Evolutionary conservation across 2,113 vertebrate genomes (phyloP).

Genomic region (Spea multiplicata): DNA sequence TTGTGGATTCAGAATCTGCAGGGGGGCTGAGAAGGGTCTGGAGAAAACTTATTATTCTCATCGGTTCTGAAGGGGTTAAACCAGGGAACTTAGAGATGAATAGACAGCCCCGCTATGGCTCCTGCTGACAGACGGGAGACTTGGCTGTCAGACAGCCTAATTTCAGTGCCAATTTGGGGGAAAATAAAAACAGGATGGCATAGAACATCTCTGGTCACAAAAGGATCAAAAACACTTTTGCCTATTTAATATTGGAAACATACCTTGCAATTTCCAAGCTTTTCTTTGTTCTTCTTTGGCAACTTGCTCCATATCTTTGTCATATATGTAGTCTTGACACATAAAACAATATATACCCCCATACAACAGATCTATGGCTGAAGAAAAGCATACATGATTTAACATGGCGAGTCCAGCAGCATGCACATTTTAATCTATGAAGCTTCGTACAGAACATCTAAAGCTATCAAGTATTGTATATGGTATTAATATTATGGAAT

Average conservation of each 20-base stretch:
- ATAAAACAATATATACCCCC: conserved; percentile 98
- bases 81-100: background rate
- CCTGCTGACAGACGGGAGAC: background rate
- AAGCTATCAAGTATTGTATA: too few relatives aligned
- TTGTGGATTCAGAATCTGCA: too few relatives aligned
- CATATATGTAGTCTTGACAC: conserved; percentile 99
- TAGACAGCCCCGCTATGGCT: background rate
- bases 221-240: background rate
- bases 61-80: background rate
- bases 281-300: conserved; percentile 99
- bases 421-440: too few relatives aligned
- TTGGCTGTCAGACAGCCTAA: background rate
- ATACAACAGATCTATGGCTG: conserved; percentile 95
- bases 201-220: background rate
- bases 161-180: background rate
- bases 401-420: too few relatives aligned
- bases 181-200: background rate
- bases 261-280: conserved; percentile 98
- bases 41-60: too few relatives aligned
- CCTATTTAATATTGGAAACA: background rate
- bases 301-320: conserved; percentile 99
- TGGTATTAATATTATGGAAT: too few relatives aligned
- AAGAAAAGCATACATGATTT: conserved; percentile 42
- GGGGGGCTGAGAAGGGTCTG: too few relatives aligned
- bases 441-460: too few relatives aligned